phyloP scores from a whole-genome alignment of 1,140 invertebrate genomes.

The Stegodyphus dumicola region DNA sequence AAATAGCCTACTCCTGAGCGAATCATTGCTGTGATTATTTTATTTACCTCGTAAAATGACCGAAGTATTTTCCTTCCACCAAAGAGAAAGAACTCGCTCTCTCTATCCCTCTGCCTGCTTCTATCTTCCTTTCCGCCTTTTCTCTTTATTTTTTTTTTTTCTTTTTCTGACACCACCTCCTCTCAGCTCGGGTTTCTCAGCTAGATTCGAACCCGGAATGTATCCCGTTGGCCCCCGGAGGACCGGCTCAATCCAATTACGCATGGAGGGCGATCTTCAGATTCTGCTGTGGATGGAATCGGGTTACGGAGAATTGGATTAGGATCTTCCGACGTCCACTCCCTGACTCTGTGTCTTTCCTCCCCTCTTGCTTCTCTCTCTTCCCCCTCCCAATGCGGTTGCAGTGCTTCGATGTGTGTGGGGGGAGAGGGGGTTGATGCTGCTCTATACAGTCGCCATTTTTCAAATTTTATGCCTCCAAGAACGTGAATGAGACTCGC shows the following conservation, averaged over 20 bases:
- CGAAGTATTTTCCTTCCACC: no score
- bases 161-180: neutral
- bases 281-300: conserved; percentile 33
- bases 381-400: neutral
- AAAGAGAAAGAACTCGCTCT: no score
- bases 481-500: neutral
- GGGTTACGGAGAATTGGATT: conserved; percentile 46
- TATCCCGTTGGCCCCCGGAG: neutral
- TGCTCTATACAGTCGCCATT: conserved; percentile 7
- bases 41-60: no score
- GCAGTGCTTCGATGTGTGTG: neutral
- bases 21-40: no score
- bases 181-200: neutral
- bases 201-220: conserved; percentile 1
- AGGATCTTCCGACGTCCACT: conserved; percentile 1
- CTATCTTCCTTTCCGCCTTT: no score
- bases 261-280: conserved; percentile 21
- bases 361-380: neutral
- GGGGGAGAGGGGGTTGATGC: neutral
- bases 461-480: conserved; percentile 42
- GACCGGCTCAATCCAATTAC: conserved; percentile 40
- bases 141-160: neutral
- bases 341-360: neutral
- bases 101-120: no score
- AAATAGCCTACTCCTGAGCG: no score